Evolutionary conservation across 2,797 vertebrate species (phyloP), one percentile per base, ranked within the genome.

Genomic region (Otus scops): DNA sequence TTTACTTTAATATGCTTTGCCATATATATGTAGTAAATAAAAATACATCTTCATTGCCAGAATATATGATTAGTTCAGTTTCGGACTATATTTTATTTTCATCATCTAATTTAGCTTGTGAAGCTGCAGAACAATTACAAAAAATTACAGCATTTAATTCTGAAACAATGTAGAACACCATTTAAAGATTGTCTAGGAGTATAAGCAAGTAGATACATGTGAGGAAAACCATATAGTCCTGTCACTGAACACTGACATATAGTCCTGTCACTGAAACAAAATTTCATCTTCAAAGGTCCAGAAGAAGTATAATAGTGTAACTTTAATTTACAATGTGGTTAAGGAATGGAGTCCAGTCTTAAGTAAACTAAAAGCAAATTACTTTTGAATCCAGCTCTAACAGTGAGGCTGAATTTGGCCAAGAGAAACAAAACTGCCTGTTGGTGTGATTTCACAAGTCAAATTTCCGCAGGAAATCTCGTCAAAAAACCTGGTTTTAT

Each of bases 401-500:
- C 8, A 60, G 26, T 43, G 34, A 34, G 21, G 56, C 17, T 71
- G 45, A 70, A 61, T 51, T 51, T 51, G 21, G 16, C 50, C 19
- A 45, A 45, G n/a, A 13, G 32, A 32, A 59, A 28, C 65, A 51
- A 26, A 81, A 59, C 7, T 20, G 14, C 76, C 4, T 36, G n/a
- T 38, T 59, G 13, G 8, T 21, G 4, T 16, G 12, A 48, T 47
- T 30, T 64, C 30, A 19, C 24, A 69, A 27, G 7, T 15, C 23
- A 54, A 51, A 69, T 59, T 64, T 38, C 38, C 53, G 51, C 5
- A 56, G 30, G n/a, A 80, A 76, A 60, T 3, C 3, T 13, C 80
- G 18, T 7, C 3, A 6, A 22, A 75, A 36, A 4, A 11, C 4
- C 5, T 5, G 17, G 0, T 12, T 53, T 67, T n/a, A 41, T 7